Evolutionary conservation across 2,888 invertebrate genomes (phyloP), one percentile per base, ranked within the genome.

Genomic region (Cyrtodaria siliqua): DNA sequence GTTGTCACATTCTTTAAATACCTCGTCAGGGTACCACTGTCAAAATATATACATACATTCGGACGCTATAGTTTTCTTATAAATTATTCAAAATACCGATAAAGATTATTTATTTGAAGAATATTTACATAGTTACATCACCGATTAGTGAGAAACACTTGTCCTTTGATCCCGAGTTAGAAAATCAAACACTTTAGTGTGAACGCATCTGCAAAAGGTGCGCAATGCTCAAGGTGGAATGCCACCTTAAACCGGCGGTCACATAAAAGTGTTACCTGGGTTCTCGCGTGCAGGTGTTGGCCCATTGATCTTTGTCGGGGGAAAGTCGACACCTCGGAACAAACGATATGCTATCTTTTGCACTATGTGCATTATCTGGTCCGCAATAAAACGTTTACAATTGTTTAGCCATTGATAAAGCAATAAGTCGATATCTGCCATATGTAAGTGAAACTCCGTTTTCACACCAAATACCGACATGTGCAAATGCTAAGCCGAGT

Each of bases 51-150:
- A n/a, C n/a, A n/a, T n/a, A n/a, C n/a, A n/a, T n/a, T n/a, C n/a
- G n/a, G n/a, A n/a, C n/a, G n/a, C n/a, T n/a, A n/a, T n/a, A n/a
- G n/a, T n/a, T n/a, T n/a, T n/a, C n/a, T n/a, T n/a, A n/a, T 66
- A 49, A 66, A 33, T 66, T 23, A 66, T 66, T 56, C 66, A 66
- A 66, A 63, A 33, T 33, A 33, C 6, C 12, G 33, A 33, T 33
- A 12, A 33, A 33, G 33, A 33, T 33, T 33, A 12, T 12, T 33
- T 8, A 33, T 47, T 56, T 49, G 23, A 18, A 23, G 56, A 56
- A 49, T 66, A 56, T 66, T 66, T 56, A 66, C 53, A 49, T 56
- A 56, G 49, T 57, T 49, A 26, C 66, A 29, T 49, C 56, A 66
- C 42, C 55, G 66, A 66, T 66, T 56, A 66, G 20, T 18, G 33